These are phyloP conservation scores for Rhopalosiphum maidis DNA, from an alignment of 1,140 invertebrate genomes.

Conservation along the genomic window DNA sequence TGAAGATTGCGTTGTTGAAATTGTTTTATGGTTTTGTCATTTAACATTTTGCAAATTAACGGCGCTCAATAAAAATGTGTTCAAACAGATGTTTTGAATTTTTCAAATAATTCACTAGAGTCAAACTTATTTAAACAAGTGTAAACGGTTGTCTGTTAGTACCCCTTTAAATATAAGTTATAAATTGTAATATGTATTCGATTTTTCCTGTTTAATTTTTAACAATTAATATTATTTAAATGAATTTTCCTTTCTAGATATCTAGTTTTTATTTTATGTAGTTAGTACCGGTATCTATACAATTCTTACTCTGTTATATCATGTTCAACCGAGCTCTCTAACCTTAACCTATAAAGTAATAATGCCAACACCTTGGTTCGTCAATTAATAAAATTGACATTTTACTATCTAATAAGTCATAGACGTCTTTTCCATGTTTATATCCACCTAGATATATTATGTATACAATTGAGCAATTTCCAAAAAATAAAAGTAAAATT, in stretches of 20 bases:
- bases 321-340: neutral
- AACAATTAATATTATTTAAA: neutral
- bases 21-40: neutral
- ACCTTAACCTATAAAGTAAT: constrained; percentile 46
- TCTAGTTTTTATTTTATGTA: neutral
- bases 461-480: neutral
- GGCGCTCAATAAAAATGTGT: neutral
- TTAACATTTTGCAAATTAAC: neutral
- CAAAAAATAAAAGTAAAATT: neutral
- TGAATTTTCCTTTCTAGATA: neutral
- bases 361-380: constrained; percentile 21
- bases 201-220: neutral
- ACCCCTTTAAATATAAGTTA: neutral
- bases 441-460: neutral
- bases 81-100: neutral
- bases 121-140: constrained; percentile 15
- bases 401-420: neutral
- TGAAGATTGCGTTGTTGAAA: neutral
- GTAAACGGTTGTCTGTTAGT: neutral
- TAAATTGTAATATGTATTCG: neutral
- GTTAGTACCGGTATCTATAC: neutral
- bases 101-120: neutral
- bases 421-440: neutral
- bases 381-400: constrained; percentile 14
- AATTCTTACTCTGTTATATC: neutral